These are phyloP conservation scores for Castor canadensis DNA, from an alignment of 2,113 vertebrate species.

Conservation along the genomic window DNA sequence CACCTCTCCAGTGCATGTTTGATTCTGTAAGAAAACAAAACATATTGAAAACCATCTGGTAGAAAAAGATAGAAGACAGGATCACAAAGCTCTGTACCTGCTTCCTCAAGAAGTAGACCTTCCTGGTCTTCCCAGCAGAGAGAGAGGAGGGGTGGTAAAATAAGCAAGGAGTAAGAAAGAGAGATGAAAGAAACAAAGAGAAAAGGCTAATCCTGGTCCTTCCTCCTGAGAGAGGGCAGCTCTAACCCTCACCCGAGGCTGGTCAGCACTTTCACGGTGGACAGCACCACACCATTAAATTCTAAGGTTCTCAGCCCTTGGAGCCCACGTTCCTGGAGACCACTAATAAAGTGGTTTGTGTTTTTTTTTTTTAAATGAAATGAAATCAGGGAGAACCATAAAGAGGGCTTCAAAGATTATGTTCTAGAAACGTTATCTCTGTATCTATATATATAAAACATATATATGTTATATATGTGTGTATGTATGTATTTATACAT, in stretches of 20 bases:
- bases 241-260: neutral
- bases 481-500: too few species aligned
- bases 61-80: neutral
- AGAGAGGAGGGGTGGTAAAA: neutral
- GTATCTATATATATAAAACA: too few species aligned
- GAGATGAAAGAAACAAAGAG: neutral
- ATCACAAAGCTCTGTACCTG: neutral
- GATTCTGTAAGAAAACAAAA: slow-evolving; percentile 29
- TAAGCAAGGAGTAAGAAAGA: neutral
- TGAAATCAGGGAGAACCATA: neutral
- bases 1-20: neutral
- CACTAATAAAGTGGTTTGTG: neutral
- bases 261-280: slow-evolving; percentile 50
- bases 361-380: neutral
- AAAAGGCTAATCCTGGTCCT: neutral
- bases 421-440: too few species aligned
- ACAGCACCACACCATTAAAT: slow-evolving; percentile 33
- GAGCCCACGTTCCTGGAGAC: neutral
- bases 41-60: neutral
- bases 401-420: neutral
- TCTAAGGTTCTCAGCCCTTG: neutral
- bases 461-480: neutral
- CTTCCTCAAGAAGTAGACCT: neutral
- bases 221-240: neutral
- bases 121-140: neutral